Base-by-base conservation (phyloP, 2,797 vertebrate genomes). In the Coranthus polyacanthus region DNA sequence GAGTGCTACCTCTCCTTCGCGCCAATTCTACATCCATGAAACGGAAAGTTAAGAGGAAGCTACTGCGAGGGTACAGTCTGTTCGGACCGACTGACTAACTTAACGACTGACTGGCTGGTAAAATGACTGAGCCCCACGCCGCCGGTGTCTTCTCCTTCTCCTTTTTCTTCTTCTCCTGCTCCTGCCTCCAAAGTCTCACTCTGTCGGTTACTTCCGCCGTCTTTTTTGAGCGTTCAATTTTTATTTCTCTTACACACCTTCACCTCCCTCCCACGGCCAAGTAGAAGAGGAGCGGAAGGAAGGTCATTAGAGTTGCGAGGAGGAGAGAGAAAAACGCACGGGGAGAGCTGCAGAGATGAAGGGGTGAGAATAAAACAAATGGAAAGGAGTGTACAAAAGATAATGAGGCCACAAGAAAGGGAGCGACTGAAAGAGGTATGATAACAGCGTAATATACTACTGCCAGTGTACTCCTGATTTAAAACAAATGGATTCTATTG, bases 381-480 rank as follows among this genome's bases (percentile, higher is more conserved):
- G 59, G 53, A 81, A 53, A 77, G 45, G 41, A 77, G 29, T 83
- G 59, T 71, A 59, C 61, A 66, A 64, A 80, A 83, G 74, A 68
- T 84, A 87, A 89, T 83, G 82, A 88, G 79, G 71, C 66, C 69
- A 78, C 83, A 79, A 70, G 67, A 79, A 79, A 82, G 71, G 53
- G 59, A 75, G 43, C 24, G 2, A 74, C 58, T 71, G 65, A 67
- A 72, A 75, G 58, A 38, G 61, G 53, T 44, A 21, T 36, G 46
- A 77, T 68, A 77, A 78, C 47, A 75, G 71, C 47, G 78, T 75
- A 78, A 81, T 73, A 22, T 12, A 61, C 37, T 13, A 43, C 65
- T 61, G 64, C 58, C 37, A 36, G 55, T 53, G 42, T 57, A 64
- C 39, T 52, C 32, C 64, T 65, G 26, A 66, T 69, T 65, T 68